Evolutionary conservation across 2,113 vertebrate genomes (phyloP).

Genomic region (Pluvianellus socialis): DNA sequence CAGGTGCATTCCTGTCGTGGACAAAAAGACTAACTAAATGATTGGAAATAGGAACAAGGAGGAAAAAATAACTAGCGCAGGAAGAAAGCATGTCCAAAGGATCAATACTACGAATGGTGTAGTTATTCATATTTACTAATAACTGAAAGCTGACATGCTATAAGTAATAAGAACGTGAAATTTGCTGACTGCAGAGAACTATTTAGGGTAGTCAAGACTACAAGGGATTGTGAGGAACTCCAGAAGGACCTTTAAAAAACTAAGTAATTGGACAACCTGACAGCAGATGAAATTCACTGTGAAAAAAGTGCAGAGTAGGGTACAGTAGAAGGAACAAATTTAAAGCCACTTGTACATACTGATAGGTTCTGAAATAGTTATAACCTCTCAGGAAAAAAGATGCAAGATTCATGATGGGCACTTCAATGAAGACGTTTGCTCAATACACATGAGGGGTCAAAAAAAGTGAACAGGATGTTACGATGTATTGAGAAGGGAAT

Average conservation of each 20-base stretch:
- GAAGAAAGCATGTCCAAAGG: neutral
- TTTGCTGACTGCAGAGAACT: slow-evolving; percentile 54
- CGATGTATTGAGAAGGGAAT: slow-evolving; percentile 52
- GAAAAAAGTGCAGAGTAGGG: slow-evolving; percentile 62
- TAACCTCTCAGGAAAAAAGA: slow-evolving; percentile 58
- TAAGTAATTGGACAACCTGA: slow-evolving; percentile 63
- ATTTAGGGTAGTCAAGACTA: slow-evolving; percentile 56
- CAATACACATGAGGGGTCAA: slow-evolving; percentile 63
- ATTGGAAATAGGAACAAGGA: neutral
- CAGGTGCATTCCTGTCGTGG: neutral
- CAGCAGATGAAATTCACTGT: slow-evolving; percentile 65
- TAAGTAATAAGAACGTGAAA: slow-evolving; percentile 32
- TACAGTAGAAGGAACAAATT: slow-evolving; percentile 65
- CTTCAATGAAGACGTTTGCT: slow-evolving; percentile 33
- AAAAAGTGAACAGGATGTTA: slow-evolving; percentile 57
- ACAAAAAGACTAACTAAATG: neutral
- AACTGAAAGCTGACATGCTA: slow-evolving; percentile 37
- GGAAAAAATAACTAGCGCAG: neutral
- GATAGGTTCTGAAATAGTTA: slow-evolving; percentile 61
- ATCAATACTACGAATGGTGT: neutral
- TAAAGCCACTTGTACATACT: slow-evolving; percentile 68
- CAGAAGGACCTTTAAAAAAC: slow-evolving; percentile 67
- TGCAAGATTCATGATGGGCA: neutral
- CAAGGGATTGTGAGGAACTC: slow-evolving; percentile 52
- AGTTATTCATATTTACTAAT: slow-evolving; percentile 62